These are phyloP conservation scores for Pantelozetes paolii DNA, from an alignment of 2,888 invertebrate genomes.

Conservation along the genomic window DNA sequence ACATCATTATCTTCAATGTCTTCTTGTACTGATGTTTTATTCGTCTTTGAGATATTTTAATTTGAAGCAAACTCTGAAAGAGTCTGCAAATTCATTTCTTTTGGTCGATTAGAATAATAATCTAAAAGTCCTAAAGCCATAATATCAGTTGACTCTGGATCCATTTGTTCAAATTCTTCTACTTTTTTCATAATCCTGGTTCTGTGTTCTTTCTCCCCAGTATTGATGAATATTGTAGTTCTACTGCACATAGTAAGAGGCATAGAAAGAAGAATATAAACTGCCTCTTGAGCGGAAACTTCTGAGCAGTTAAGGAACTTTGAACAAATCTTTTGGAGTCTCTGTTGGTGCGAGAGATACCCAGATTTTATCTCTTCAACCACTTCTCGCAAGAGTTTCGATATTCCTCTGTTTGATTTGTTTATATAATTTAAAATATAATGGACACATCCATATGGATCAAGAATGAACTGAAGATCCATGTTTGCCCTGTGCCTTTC, in stretches of 20 bases:
- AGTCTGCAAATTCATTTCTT: conserved; percentile 48
- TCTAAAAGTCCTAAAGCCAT: conserved; percentile 47
- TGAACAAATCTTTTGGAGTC: conserved; percentile 47
- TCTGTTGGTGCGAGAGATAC: conserved; percentile 46
- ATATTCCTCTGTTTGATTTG: conserved; percentile 42
- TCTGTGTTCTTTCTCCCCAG: conserved; percentile 48
- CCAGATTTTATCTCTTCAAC: conserved; percentile 47
- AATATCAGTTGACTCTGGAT: conserved; percentile 37
- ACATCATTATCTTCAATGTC: too few species aligned
- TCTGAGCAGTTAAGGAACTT: conserved; percentile 48
- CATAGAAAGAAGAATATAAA: conserved; percentile 47
- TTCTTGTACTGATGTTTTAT: conserved; percentile 20
- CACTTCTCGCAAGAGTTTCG: conserved; percentile 23
- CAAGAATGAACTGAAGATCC: conserved; percentile 40
- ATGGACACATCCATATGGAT: conserved; percentile 40
- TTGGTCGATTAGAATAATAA: conserved; percentile 49
- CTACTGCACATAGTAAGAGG: conserved; percentile 46
- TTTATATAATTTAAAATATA: conserved; percentile 41
- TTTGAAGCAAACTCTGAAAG: conserved; percentile 49
- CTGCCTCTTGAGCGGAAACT: conserved; percentile 49
- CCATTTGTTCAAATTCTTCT: conserved; percentile 43
- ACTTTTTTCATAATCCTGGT: conserved; percentile 48
- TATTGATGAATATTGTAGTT: conserved; percentile 47
- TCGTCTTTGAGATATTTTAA: conserved; percentile 39
- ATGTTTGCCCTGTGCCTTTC: conserved; percentile 33